Conservation (phyloP, 2,888 invertebrate genomes). For the Esperia sulphurella region DNA sequence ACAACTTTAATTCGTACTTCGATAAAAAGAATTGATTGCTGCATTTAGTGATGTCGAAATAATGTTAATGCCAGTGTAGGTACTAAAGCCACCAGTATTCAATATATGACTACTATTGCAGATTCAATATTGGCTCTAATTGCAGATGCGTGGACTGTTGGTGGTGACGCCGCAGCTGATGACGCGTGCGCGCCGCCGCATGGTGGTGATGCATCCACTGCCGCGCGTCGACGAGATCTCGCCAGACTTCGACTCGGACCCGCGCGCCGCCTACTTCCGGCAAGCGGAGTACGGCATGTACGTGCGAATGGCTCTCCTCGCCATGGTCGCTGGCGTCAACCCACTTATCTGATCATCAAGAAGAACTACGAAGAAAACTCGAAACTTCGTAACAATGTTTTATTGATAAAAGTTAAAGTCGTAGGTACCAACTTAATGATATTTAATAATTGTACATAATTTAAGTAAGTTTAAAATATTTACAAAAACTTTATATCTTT, state of each 20-base stretch:
- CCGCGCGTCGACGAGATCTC: constrained; percentile 97
- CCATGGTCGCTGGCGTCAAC: constrained; percentile 89
- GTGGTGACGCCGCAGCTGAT: constrained; percentile 96
- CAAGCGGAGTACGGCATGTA: constrained; percentile 99
- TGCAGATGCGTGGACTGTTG: constrained; percentile 90
- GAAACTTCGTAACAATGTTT: background rate
- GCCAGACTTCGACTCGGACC: constrained; percentile 96
- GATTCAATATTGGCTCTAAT: too few relatives aligned
- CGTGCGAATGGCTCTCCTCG: constrained; percentile 97
- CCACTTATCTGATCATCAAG: constrained; percentile 42
- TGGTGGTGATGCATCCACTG: constrained; percentile 98
- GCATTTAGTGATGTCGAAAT: too few relatives aligned
- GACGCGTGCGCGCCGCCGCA: constrained; percentile 94
- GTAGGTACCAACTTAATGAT: too few relatives aligned
- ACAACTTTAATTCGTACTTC: too few relatives aligned
- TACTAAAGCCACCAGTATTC: too few relatives aligned
- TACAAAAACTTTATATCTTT: too few relatives aligned
- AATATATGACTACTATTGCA: background rate
- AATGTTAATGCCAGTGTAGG: too few relatives aligned
- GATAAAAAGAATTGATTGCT: too few relatives aligned
- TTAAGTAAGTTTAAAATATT: too few relatives aligned
- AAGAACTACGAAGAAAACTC: too few relatives aligned
- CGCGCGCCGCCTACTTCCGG: constrained; percentile 98
- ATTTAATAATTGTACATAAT: too few relatives aligned
- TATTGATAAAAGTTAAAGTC: too few relatives aligned